Evolutionary conservation across 1,140 invertebrate species (phyloP).

Genomic region (Bombus affinis): DNA sequence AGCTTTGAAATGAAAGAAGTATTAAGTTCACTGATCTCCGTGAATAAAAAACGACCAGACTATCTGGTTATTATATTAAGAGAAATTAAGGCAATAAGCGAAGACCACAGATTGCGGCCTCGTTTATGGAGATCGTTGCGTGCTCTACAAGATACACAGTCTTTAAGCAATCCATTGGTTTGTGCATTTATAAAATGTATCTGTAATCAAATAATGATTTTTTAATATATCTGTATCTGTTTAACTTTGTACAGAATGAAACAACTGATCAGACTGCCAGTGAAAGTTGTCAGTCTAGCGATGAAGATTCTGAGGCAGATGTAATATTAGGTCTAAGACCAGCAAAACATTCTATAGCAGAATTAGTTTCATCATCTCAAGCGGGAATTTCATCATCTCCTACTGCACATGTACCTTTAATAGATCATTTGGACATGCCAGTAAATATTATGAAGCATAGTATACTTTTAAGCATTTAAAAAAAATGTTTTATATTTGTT

Average conservation of each 20-base stretch:
- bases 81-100: conserved; percentile 86
- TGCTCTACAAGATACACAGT: conserved; percentile 72
- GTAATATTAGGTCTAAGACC: conserved; percentile 54
- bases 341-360: conserved; percentile 65
- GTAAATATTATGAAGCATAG: conserved; percentile 52
- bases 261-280: conserved; percentile 72
- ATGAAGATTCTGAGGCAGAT: conserved; percentile 76
- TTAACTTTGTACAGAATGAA: conserved; percentile 69
- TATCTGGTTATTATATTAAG: conserved; percentile 87
- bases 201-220: background rate
- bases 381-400: conserved; percentile 59
- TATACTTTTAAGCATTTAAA: background rate
- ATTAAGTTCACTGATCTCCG: conserved; percentile 87
- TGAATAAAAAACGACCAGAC: conserved; percentile 87
- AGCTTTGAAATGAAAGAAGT: conserved; percentile 82
- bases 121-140: conserved; percentile 85
- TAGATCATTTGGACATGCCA: conserved; percentile 67
- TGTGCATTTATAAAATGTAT: conserved; percentile 44
- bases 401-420: conserved; percentile 56
- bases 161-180: conserved; percentile 69
- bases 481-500: background rate
- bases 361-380: conserved; percentile 65
- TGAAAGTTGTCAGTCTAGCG: conserved; percentile 76
- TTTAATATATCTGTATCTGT: background rate
- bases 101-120: conserved; percentile 85